Conservation (phyloP, 2,113 vertebrate genomes). For the Alosa alosa region DNA sequence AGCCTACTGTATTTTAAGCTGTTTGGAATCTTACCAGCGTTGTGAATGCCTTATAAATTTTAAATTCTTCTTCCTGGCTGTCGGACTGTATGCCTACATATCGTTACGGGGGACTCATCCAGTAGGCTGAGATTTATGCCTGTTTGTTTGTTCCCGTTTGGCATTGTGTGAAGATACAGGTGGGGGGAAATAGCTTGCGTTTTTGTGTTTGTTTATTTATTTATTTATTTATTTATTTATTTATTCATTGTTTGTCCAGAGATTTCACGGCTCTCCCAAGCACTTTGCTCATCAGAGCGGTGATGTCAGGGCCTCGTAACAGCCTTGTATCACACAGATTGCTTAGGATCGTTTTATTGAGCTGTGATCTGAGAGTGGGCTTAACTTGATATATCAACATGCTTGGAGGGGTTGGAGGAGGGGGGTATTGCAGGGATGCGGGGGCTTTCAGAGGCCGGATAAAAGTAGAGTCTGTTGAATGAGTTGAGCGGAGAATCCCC, state of each 20-base stretch:
- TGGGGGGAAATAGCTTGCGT: not conserved
- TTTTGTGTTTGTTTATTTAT: not conserved
- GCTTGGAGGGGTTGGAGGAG: not conserved
- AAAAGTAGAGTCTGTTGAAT: conserved; percentile 4
- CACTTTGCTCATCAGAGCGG: not conserved
- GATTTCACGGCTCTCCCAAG: not conserved
- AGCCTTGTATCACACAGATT: not conserved
- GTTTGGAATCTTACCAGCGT: conserved; percentile 62
- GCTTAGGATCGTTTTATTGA: conserved; percentile 12
- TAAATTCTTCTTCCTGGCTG: conserved; percentile 63
- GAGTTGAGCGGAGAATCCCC: conserved; percentile 1
- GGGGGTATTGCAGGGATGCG: not conserved
- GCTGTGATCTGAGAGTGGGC: conserved; percentile 10
- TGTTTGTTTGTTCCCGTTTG: conserved; percentile 33
- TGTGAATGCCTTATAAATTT: conserved; percentile 68
- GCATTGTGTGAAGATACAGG: conserved; percentile 6
- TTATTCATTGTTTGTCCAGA: not conserved
- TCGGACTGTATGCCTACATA: conserved; percentile 56
- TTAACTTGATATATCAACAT: not conserved
- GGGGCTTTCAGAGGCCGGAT: not conserved
- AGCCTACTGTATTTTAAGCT: conserved; percentile 57
- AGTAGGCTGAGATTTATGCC: conserved; percentile 50
- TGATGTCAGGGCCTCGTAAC: conserved; percentile 5
- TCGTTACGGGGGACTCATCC: conserved; percentile 45
- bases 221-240: not conserved